A percentile compares a stretch with the other conserved stretches of the same genome.
Evolutionary conservation across 2,888 invertebrate genomes (phyloP).

Genomic region (Drosophila rubida): DNA sequence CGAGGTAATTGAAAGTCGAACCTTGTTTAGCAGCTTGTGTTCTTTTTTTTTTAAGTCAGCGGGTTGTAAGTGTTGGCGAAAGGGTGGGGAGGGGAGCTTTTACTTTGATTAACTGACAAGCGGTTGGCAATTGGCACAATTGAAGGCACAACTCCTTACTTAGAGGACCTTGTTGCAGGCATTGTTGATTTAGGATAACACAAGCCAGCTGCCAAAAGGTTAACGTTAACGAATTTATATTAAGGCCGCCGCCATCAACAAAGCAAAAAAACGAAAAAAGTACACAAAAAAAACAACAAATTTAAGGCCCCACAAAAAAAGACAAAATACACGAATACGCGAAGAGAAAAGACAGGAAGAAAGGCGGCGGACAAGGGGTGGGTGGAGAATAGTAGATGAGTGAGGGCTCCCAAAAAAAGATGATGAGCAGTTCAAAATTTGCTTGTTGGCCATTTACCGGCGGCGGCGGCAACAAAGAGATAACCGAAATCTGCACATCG

Average conservation of each 20-base stretch:
- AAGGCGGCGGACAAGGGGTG: background rate
- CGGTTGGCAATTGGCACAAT: constrained; percentile 78
- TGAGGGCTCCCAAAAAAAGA: constrained; percentile 31
- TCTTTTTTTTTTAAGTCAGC: constrained; percentile 26
- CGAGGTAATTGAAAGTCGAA: background rate
- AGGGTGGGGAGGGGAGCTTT: constrained; percentile 52
- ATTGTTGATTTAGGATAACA: constrained; percentile 78
- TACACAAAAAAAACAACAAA: background rate
- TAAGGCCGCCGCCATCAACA: constrained; percentile 38
- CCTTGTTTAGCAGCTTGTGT: constrained; percentile 17
- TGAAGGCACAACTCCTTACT: constrained; percentile 53
- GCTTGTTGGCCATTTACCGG: constrained; percentile 62
- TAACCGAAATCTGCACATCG: constrained; percentile 55
- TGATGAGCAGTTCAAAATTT: constrained; percentile 69
- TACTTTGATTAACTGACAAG: constrained; percentile 79
- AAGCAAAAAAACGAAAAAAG: constrained; percentile 1
- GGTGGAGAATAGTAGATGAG: background rate
- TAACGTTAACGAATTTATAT: constrained; percentile 75
- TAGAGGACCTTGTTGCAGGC: constrained; percentile 48
- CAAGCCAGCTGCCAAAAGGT: constrained; percentile 69
- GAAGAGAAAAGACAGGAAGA: background rate
- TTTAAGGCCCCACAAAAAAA: constrained; percentile 12
- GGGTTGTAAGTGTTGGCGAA: background rate
- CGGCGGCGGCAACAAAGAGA: constrained; percentile 55
- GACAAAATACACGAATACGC: constrained; percentile 25